A percentile compares a stretch with the other conserved stretches of the same genome.
Evolutionary conservation across 2,888 invertebrate genomes (phyloP).

Genomic region (Alsophila aescularia): DNA sequence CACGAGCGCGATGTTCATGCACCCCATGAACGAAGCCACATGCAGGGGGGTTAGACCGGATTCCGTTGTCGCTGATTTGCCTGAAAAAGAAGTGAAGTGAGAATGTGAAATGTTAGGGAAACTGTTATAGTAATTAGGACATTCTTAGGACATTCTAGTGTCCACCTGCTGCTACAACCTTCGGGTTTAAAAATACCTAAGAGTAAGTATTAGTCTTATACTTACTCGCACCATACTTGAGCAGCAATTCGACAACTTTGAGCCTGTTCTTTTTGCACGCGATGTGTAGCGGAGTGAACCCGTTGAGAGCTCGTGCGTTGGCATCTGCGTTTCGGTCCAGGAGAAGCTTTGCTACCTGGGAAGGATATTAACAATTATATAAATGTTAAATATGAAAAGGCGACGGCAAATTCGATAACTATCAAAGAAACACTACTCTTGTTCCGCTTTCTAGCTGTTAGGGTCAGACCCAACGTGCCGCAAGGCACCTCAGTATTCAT

Average conservation of each 20-base stretch:
- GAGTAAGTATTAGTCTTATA: too few relatives aligned
- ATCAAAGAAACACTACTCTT: background rate
- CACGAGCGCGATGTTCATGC: constrained; percentile 99
- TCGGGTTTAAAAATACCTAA: too few relatives aligned
- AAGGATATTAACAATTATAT: constrained; percentile 8
- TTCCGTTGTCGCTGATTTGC: constrained; percentile 88
- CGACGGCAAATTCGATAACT: too few relatives aligned
- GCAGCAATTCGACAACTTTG: constrained; percentile 96
- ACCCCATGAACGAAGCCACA: constrained; percentile 99
- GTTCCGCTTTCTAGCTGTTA: too few relatives aligned
- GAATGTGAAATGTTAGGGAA: too few relatives aligned
- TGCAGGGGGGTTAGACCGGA: constrained; percentile 97
- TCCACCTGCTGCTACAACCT: too few relatives aligned
- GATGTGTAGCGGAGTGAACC: constrained; percentile 98
- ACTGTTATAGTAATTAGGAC: background rate
- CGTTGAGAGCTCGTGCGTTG: constrained; percentile 97
- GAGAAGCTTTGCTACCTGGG: constrained; percentile 94
- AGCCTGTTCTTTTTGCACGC: constrained; percentile 99
- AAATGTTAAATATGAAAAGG: too few relatives aligned
- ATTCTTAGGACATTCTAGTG: too few relatives aligned
- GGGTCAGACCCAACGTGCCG: too few relatives aligned
- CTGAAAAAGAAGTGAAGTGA: constrained; percentile 48
- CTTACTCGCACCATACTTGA: constrained; percentile 96
- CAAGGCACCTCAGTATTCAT: too few relatives aligned
- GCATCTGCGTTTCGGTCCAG: constrained; percentile 98